phyloP scores from a whole-genome alignment of 2,888 invertebrate genomes.

The Pterobdella sp. region DNA sequence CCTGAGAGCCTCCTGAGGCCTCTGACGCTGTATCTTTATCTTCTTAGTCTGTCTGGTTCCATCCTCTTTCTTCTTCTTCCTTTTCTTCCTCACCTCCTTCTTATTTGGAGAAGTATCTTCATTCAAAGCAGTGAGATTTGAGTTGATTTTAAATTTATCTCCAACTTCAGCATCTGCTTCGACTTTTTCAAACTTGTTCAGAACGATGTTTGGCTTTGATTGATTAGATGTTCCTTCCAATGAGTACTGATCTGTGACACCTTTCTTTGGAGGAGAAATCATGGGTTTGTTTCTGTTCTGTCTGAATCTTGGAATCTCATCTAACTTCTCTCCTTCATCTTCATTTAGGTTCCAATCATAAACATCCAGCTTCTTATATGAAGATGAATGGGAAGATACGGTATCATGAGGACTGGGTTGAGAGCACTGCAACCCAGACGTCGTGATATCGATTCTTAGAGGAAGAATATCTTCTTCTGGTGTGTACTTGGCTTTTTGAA shows the following conservation, averaged over 20 bases:
- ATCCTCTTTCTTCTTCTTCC: constrained; percentile 11
- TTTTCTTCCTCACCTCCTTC: constrained; percentile 14
- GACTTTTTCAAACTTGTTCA: constrained; percentile 25
- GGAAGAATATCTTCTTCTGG: too few species aligned
- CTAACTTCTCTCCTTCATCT: constrained; percentile 13
- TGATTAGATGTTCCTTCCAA: background rate
- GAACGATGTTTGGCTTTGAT: constrained; percentile 16
- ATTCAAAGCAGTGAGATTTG: background rate
- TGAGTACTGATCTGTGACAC: background rate
- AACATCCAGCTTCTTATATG: constrained; percentile 13
- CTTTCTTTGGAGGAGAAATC: background rate
- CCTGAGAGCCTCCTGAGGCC: too few species aligned
- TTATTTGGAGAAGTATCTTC: background rate
- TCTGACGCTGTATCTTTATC: background rate
- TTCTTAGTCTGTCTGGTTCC: constrained; percentile 12
- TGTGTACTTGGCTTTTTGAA: too few species aligned
- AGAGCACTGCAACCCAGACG: too few species aligned
- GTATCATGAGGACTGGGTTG: too few species aligned
- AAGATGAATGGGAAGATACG: too few species aligned
- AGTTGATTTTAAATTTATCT: background rate
- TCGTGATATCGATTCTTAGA: too few species aligned
- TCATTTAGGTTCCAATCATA: constrained; percentile 29
- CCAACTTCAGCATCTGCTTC: background rate
- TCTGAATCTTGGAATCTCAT: constrained; percentile 19
- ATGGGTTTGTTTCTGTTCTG: constrained; percentile 16